Evolutionary conservation across 2,113 vertebrate genomes (phyloP).

Genomic region (Rhagologus leucostigma): DNA sequence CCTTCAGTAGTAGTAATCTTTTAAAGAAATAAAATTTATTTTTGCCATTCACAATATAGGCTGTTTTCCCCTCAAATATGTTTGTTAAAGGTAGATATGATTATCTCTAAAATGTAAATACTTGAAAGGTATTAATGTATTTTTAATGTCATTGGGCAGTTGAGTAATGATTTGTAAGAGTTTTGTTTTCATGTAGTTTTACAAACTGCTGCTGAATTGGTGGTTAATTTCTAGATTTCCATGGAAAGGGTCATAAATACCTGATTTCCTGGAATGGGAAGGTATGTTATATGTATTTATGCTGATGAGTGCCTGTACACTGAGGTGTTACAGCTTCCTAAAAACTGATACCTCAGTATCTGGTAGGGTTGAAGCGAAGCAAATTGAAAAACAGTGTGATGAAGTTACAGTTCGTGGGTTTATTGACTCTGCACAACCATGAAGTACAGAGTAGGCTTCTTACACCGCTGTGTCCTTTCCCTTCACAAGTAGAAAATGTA

Average conservation of each 20-base stretch:
- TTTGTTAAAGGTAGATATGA: not conserved
- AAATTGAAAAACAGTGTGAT: not conserved
- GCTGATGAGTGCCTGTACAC: not conserved
- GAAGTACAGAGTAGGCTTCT: not conserved
- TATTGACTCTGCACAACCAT: not conserved
- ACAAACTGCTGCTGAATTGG: not conserved
- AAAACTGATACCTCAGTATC: not conserved
- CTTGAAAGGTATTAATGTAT: not conserved
- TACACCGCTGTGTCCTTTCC: not conserved
- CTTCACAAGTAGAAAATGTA: not conserved
- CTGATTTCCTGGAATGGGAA: not conserved
- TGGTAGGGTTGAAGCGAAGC: not conserved
- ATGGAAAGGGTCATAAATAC: not conserved
- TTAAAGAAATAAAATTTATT: slow-evolving; percentile 11
- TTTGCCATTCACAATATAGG: slow-evolving; percentile 19
- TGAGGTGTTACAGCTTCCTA: not conserved
- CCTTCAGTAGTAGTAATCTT: not conserved
- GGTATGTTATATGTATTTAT: not conserved
- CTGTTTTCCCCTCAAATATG: not conserved
- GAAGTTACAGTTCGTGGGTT: not conserved
- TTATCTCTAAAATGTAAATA: not conserved
- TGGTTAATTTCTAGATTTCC: not conserved
- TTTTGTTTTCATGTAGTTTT: not conserved
- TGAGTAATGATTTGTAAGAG: not conserved
- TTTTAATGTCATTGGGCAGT: not conserved